These are phyloP conservation scores for Temnothorax curvispinosus DNA, from an alignment of 1,140 invertebrate species.

Conservation along the genomic window DNA sequence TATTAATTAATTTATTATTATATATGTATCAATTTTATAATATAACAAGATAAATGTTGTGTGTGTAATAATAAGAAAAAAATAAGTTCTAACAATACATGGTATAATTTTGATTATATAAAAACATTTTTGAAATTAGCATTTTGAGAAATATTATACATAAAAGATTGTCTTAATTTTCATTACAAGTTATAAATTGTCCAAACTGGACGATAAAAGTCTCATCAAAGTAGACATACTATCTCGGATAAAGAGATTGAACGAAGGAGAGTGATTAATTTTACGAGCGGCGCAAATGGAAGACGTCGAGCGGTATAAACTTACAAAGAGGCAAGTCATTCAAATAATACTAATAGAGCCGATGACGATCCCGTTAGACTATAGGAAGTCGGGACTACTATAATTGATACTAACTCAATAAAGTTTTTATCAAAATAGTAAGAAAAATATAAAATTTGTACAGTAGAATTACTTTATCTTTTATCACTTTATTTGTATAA, in stretches of 20 bases:
- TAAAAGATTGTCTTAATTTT: background rate
- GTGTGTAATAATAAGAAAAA: background rate
- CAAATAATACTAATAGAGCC: conserved; percentile 11
- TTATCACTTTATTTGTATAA: no score
- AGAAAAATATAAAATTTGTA: no score
- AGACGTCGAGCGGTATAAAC: background rate
- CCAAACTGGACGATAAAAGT: background rate
- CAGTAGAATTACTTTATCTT: no score
- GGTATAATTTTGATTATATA: background rate
- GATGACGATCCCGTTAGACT: conserved; percentile 7
- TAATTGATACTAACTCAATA: background rate
- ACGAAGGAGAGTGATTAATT: conserved; percentile 56
- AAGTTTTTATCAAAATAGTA: background rate
- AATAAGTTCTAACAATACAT: background rate
- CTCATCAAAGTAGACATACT: background rate
- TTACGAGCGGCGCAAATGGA: conserved; percentile 65
- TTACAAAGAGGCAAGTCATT: conserved; percentile 27
- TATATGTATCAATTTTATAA: background rate
- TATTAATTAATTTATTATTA: background rate
- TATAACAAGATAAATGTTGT: background rate
- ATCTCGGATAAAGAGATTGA: conserved; percentile 20
- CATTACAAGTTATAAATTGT: background rate
- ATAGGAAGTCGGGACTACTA: background rate
- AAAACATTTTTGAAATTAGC: background rate
- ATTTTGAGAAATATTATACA: background rate